phyloP scores from a whole-genome alignment of 2,113 vertebrate species.

The cattle (Bos taurus) region DNA sequence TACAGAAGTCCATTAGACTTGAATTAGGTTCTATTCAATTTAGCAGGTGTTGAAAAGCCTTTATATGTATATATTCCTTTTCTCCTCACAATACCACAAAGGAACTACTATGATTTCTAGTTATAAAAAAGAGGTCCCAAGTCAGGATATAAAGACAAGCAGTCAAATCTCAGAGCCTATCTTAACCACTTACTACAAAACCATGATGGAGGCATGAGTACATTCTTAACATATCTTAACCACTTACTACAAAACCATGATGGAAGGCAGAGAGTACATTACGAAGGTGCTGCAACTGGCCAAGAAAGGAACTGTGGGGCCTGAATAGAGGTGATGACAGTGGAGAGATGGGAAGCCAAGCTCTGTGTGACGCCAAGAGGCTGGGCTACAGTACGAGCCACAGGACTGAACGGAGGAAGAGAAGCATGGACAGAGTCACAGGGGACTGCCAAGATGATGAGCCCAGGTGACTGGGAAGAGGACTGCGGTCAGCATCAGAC shows the following conservation, averaged over 20 bases:
- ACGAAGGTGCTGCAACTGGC: background rate
- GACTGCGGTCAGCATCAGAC: background rate
- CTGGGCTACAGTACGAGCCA: background rate
- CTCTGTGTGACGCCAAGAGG: background rate
- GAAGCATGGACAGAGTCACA: background rate
- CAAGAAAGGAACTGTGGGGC: background rate
- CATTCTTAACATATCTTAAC: background rate
- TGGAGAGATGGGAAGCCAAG: background rate
- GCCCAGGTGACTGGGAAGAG: background rate
- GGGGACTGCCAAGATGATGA: background rate
- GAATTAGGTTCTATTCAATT: background rate
- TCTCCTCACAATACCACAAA: background rate
- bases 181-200: background rate
- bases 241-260: background rate
- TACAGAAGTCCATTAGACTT: background rate
- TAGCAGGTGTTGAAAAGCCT: background rate
- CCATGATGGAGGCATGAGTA: background rate
- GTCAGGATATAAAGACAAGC: background rate
- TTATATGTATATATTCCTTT: background rate
- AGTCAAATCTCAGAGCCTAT: background rate
- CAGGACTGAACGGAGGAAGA: background rate
- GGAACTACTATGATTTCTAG: background rate
- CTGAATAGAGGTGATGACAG: background rate
- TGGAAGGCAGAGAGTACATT: background rate
- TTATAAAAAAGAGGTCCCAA: background rate